Evolutionary conservation across 2,888 invertebrate genomes (phyloP).

Genomic region (Amphipyra berbera): DNA sequence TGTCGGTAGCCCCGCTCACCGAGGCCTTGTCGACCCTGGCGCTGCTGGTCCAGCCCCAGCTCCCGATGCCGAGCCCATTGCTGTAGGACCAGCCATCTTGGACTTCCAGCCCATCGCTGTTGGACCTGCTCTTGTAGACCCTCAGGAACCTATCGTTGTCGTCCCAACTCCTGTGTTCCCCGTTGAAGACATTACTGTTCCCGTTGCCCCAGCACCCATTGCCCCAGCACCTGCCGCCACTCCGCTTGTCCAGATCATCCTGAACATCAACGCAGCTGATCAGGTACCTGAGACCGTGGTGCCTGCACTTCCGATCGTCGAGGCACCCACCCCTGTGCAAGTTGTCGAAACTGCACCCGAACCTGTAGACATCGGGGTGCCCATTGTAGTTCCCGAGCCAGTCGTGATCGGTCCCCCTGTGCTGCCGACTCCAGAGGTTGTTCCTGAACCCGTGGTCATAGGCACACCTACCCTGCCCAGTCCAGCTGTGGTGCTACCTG

Average conservation of each 20-base stretch:
- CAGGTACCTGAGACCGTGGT: constrained; percentile 40
- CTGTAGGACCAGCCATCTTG: constrained; percentile 30
- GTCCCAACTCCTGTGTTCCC: constrained; percentile 31
- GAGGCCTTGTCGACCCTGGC: constrained; percentile 52
- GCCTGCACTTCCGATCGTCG: constrained; percentile 19
- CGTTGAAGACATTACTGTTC: background rate
- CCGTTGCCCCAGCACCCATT: constrained; percentile 10
- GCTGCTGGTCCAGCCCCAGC: constrained; percentile 39
- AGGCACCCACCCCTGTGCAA: constrained; percentile 36
- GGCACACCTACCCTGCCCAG: constrained; percentile 41
- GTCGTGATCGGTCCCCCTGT: constrained; percentile 30
- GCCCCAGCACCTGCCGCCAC: constrained; percentile 9
- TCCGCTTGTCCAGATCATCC: constrained; percentile 66
- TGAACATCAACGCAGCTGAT: constrained; percentile 62
- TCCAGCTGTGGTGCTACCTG: constrained; percentile 51
- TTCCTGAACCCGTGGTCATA: constrained; percentile 29
- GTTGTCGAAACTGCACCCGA: constrained; percentile 37
- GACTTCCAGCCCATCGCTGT: constrained; percentile 38
- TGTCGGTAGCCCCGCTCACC: constrained; percentile 61
- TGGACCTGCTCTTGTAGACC: constrained; percentile 40
- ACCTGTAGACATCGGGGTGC: constrained; percentile 33
- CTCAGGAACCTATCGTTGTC: constrained; percentile 1
- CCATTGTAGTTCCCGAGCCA: constrained; percentile 19
- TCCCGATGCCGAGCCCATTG: constrained; percentile 19
- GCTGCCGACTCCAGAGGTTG: constrained; percentile 25